Evolutionary conservation across 1,140 invertebrate species (phyloP).

Genomic region (Drosophila kurseongensis): DNA sequence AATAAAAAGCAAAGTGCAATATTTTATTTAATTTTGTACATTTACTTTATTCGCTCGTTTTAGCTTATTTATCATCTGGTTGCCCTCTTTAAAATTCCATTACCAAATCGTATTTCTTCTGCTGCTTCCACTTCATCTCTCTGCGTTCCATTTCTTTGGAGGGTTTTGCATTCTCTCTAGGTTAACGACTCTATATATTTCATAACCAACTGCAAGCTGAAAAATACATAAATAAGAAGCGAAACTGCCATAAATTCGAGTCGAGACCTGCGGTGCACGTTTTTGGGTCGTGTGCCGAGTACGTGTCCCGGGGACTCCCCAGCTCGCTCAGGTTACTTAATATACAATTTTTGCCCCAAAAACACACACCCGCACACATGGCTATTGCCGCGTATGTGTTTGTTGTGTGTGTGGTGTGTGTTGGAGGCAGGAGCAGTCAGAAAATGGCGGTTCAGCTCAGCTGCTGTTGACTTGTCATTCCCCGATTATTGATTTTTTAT

Average conservation of each 20-base stretch:
- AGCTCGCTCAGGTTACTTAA: constrained; percentile 50
- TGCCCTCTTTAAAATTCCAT: constrained; percentile 20
- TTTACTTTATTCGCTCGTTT: neutral
- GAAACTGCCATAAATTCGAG: constrained; percentile 50
- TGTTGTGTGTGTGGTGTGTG: constrained; percentile 4
- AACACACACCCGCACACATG: constrained; percentile 10
- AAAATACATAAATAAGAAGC: constrained; percentile 47
- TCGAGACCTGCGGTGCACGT: constrained; percentile 53
- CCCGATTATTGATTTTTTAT: constrained; percentile 78
- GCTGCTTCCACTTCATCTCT: constrained; percentile 8
- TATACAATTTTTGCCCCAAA: constrained; percentile 43
- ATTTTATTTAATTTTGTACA: no score
- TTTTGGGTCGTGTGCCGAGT: constrained; percentile 52
- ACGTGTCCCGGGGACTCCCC: constrained; percentile 44
- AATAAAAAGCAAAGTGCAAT: no score
- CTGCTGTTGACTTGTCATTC: constrained; percentile 72
- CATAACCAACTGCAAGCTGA: constrained; percentile 27
- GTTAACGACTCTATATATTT: constrained; percentile 44
- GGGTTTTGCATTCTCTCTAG: constrained; percentile 38
- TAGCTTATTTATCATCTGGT: constrained; percentile 4
- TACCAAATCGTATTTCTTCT: constrained; percentile 14
- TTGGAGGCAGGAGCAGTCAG: constrained; percentile 33
- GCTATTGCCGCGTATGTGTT: neutral
- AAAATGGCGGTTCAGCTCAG: constrained; percentile 52
- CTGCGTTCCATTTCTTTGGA: constrained; percentile 12